A percentile compares a stretch with the other conserved stretches of the same genome.
Conservation (phyloP, 2,113 vertebrate genomes). For the Neotragus pygmaeus region DNA sequence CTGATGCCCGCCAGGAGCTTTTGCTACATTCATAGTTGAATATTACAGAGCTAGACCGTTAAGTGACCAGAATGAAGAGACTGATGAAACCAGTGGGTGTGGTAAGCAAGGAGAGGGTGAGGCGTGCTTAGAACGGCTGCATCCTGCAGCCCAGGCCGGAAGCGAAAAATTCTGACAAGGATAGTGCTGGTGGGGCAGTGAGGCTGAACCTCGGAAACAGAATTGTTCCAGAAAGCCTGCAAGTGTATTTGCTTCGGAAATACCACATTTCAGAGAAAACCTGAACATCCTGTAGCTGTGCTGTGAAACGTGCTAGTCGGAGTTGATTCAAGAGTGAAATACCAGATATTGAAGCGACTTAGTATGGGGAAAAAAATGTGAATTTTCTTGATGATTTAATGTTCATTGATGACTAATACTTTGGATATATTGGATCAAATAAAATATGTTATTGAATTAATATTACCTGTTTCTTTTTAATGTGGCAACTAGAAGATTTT, state of each 20-base stretch:
- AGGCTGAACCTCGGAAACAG: not conserved
- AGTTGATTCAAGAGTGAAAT: too few species aligned
- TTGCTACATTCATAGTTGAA: not conserved
- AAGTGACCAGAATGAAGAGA: not conserved
- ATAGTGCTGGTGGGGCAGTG: not conserved
- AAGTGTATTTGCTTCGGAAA: not conserved
- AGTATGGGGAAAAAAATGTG: not conserved
- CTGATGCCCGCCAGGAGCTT: not conserved
- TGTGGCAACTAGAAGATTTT: not conserved
- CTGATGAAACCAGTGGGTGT: not conserved
- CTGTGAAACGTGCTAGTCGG: not conserved
- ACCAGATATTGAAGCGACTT: not conserved
- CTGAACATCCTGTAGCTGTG: accelerated
- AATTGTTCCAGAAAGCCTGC: not conserved
- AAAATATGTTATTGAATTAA: not conserved
- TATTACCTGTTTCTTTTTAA: not conserved
- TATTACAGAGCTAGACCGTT: not conserved
- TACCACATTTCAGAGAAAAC: not conserved
- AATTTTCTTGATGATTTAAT: not conserved
- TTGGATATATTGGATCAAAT: not conserved
- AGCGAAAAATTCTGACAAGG: too few species aligned
- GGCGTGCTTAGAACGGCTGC: not conserved
- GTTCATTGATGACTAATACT: not conserved
- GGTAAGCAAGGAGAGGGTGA: not conserved
- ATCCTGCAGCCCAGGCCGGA: not conserved